Base-by-base conservation (phyloP, 2,888 invertebrate genomes). In the Branchipolynoe longqiensis region DNA sequence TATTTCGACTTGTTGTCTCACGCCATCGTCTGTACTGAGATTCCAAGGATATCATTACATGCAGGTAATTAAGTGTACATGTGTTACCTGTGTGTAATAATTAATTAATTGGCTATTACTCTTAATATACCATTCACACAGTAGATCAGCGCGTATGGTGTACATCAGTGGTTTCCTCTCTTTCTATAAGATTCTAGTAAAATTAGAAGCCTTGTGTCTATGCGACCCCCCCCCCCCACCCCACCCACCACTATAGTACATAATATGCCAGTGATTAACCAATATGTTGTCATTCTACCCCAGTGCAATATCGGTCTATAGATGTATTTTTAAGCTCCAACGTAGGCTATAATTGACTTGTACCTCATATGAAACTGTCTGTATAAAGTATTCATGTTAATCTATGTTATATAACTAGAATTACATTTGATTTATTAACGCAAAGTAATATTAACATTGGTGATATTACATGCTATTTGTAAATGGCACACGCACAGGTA, bases 241-340 rank as follows among this genome's bases (percentile, higher is more conserved):
- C n/a, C n/a, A n/a, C n/a, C 69, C 38, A 14, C 31, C 25, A 25
- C 69, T 38, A 22, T 69, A 69, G 69, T 12, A 69, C 38, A 69
- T 69, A 36, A 33, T 38, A 38, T 25, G 31, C 25, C 3, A 62
- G 31, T 69, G 69, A 38, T 69, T 36, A n/a, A 69, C 69, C 33
- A 33, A 38, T 33, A 38, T 69, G 38, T 36, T 69, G 36, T 69
- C 38, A 33, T 38, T n/a, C 33, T 36, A n/a, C n/a, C 38, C 38
- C 69, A 33, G 69, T 69, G 69, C 69, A 69, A 69, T 69, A 69
- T 69, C 25, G 62, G n/a, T n/a, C n/a, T n/a, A 62, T 31, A 38
- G 22, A 69, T 69, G 69, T 33, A 33, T 36, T 69, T 69, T 33
- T 22, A 69, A 33, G 38, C 33, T 33, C 62, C 62, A 62, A 38